Conservation (phyloP, 1,140 invertebrate genomes). For the Tribolium castaneum region DNA sequence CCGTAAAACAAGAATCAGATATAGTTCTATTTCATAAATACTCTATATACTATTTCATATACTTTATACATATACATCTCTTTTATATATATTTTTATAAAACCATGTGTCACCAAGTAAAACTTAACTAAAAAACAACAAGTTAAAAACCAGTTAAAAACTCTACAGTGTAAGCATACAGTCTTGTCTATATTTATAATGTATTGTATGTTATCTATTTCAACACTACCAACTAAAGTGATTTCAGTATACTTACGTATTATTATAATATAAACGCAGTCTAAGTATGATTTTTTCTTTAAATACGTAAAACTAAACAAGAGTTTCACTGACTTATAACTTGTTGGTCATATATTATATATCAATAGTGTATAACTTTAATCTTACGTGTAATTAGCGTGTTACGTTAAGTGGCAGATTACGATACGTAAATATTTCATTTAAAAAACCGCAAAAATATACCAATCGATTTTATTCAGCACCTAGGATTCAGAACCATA, state of each 20-base stretch:
- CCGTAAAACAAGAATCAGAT: slow-evolving; percentile 55
- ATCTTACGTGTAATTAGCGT: slow-evolving; percentile 58
- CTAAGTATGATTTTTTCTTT: slow-evolving; percentile 48
- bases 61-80: slow-evolving; percentile 62
- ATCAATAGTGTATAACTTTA: slow-evolving; percentile 60
- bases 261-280: slow-evolving; percentile 49
- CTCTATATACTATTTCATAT: slow-evolving; percentile 62
- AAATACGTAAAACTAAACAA: slow-evolving; percentile 50
- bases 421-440: slow-evolving; percentile 52
- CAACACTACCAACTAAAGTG: slow-evolving; percentile 54
- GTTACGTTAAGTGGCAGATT: slow-evolving; percentile 61
- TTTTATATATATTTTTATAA: slow-evolving; percentile 61
- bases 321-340: slow-evolving; percentile 52
- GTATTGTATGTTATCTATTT: slow-evolving; percentile 55
- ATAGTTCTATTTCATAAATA: slow-evolving; percentile 62
- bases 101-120: slow-evolving; percentile 63
- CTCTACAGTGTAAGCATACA: slow-evolving; percentile 59
- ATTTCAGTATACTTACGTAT: slow-evolving; percentile 48
- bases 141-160: slow-evolving; percentile 59
- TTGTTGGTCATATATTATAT: slow-evolving; percentile 46
- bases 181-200: slow-evolving; percentile 58
- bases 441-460: slow-evolving; percentile 60
- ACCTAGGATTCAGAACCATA: slow-evolving; percentile 58
- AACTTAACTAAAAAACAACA: slow-evolving; percentile 59
- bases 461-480: slow-evolving; percentile 54